A percentile compares a stretch with the other conserved stretches of the same genome.
Conservation (phyloP, 1,140 invertebrate species). For the Rhynchophorus ferrugineus region DNA sequence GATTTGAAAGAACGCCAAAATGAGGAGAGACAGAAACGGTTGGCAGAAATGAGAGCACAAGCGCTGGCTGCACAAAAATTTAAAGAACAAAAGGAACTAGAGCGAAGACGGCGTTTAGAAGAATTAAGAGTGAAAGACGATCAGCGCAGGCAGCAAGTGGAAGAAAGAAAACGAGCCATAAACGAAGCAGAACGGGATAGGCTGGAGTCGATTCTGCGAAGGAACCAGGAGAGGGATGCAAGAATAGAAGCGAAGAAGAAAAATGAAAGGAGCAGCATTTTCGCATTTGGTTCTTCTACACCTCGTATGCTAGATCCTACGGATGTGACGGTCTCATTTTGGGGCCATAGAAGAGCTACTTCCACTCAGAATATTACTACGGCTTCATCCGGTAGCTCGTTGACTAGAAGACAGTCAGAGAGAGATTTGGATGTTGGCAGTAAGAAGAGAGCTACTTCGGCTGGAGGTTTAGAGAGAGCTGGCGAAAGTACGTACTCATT, state of each 20-base stretch:
- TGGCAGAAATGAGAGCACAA: conserved; percentile 79
- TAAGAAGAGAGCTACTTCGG: conserved; percentile 74
- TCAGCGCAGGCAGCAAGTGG: conserved; percentile 69
- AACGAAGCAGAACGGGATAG: conserved; percentile 78
- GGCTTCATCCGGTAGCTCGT: conserved; percentile 54
- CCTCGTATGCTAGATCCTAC: conserved; percentile 77
- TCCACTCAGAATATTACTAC: conserved; percentile 74
- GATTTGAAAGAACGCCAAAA: conserved; percentile 72
- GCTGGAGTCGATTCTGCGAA: conserved; percentile 73
- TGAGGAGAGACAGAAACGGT: conserved; percentile 74
- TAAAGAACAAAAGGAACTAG: conserved; percentile 80
- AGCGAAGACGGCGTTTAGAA: conserved; percentile 68
- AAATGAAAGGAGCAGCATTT: conserved; percentile 63
- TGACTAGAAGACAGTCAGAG: conserved; percentile 74
- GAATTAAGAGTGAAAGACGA: conserved; percentile 69
- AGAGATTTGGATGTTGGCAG: conserved; percentile 69
- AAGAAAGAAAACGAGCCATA: conserved; percentile 78
- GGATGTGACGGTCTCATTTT: conserved; percentile 69
- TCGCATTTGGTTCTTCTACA: conserved; percentile 85
- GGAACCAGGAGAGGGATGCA: conserved; percentile 77
- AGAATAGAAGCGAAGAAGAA: conserved; percentile 66
- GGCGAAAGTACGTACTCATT: conserved; percentile 57
- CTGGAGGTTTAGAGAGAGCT: conserved; percentile 60
- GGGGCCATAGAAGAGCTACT: conserved; percentile 74
- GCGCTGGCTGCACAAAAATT: conserved; percentile 78